Evolutionary conservation across 2,113 vertebrate species (phyloP), one percentile per base, ranked within the genome.

Genomic region (Pipa parva): DNA sequence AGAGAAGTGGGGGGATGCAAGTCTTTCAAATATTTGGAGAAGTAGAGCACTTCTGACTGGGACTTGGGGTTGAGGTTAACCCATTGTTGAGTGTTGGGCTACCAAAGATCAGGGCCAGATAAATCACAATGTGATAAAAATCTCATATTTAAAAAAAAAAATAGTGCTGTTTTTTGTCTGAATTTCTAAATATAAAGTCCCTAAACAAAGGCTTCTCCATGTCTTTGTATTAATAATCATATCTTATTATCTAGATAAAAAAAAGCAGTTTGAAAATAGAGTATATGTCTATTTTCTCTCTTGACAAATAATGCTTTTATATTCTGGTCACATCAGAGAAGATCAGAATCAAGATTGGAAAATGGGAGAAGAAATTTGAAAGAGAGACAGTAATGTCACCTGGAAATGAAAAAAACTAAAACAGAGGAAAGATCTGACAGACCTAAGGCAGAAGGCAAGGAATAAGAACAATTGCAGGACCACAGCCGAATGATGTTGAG

Each of bases 401-500:
- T 70, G 66, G 28, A 70, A 61, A 70, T 70, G 66, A 70, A 27
- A 64, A n/a, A 70, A 69, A 70, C 57, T 21, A 69, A 70, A 59
- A 33, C 46, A 54, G 29, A 60, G 48, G 56, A 55, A 56, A 1
- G 4, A 46, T 71, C 68, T 75, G 79, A 72, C 18, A 7, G 70
- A 75, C 45, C 0, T 0, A 39, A 60, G 70, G 56, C 46, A 72
- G 69, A 21, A 68, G 72, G 50, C 37, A 1, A 62, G 1, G 52
- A 66, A 65, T 54, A 45, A 45, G 52, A 52, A 70, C 54, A 58
- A 70, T 61, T 52, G 58, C 57, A 54, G 49, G 66, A 72, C 56
- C 37, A 65, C 56, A 76, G 73, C 6, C 17, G 68, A 49, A 25
- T 1, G 74, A 33, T 77, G 73, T 78, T 66, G 72, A 55, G 75